A percentile compares a stretch with the other conserved stretches of the same genome.
These are phyloP conservation scores for Lithodes maja DNA, from an alignment of 2,888 invertebrate genomes.

Conservation along the genomic window DNA sequence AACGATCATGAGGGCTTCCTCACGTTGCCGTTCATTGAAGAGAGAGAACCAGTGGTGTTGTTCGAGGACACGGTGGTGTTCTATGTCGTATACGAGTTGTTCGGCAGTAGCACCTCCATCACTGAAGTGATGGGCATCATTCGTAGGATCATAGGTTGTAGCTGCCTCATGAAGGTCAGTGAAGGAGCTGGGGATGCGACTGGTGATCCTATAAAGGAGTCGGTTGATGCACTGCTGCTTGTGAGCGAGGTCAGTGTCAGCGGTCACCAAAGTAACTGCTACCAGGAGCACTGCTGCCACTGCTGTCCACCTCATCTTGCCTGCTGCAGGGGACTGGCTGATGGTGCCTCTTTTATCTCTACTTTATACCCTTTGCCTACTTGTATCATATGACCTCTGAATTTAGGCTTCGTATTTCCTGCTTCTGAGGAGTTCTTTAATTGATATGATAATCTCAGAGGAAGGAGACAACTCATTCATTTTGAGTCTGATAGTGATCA, in stretches of 20 bases:
- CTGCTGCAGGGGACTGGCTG: neutral
- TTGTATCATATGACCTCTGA: too few species aligned
- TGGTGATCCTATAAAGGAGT: conserved; percentile 49
- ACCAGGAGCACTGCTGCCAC: conserved; percentile 37
- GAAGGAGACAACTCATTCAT: too few species aligned
- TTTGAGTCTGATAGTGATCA: too few species aligned
- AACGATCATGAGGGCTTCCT: conserved; percentile 81
- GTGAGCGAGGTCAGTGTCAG: conserved; percentile 41
- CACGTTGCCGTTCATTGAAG: conserved; percentile 79
- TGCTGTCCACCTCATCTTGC: conserved; percentile 39
- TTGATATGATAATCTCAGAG: too few species aligned
- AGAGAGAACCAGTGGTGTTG: conserved; percentile 80
- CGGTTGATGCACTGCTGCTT: conserved; percentile 56
- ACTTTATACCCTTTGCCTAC: neutral
- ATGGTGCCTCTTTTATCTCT: neutral
- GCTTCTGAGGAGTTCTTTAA: too few species aligned
- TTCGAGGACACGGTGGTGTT: conserved; percentile 79
- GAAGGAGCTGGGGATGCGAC: conserved; percentile 34
- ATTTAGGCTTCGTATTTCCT: too few species aligned
- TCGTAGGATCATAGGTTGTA: conserved; percentile 73
- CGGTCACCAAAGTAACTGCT: conserved; percentile 33
- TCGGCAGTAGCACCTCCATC: conserved; percentile 79
- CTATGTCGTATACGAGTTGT: conserved; percentile 78
- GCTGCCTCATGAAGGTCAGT: conserved; percentile 38
- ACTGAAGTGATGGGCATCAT: conserved; percentile 79